phyloP scores from a whole-genome alignment of 37 sponge, comb jelly and placozoan genomes.

The Spongia lamella region DNA sequence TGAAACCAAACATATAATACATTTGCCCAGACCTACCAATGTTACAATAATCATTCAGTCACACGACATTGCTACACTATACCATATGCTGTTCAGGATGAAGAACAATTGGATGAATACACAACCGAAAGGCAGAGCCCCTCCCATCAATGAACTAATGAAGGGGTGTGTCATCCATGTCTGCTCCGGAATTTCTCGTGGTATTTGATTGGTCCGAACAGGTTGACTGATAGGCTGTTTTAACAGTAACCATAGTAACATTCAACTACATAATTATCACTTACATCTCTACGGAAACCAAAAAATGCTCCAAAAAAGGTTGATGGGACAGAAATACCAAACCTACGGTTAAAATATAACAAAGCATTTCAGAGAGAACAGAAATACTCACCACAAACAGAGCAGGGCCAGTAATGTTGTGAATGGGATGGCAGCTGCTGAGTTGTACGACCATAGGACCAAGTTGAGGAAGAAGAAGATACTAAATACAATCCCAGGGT shows the following conservation, averaged over 20 bases:
- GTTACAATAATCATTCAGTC: background rate
- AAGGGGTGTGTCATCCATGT: slow-evolving; percentile 71
- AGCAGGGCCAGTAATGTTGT: slow-evolving; percentile 90
- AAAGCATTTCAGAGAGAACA: background rate
- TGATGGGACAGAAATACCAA: slow-evolving; percentile 94
- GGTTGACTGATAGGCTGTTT: slow-evolving; percentile 71
- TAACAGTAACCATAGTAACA: background rate
- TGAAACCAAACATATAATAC: slow-evolving; percentile 99
- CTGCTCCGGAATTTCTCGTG: slow-evolving; percentile 97
- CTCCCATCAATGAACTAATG: slow-evolving; percentile 92
- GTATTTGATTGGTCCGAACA: slow-evolving; percentile 94
- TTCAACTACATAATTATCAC: slow-evolving; percentile 2
- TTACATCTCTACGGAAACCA: slow-evolving; percentile 85
- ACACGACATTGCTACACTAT: background rate
- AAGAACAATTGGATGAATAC: slow-evolving; percentile 98
- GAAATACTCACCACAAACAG: slow-evolving; percentile 71
- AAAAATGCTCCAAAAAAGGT: slow-evolving; percentile 96
- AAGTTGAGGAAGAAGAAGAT: slow-evolving; percentile 91
- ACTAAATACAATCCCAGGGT: slow-evolving; percentile 71
- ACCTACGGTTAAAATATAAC: slow-evolving; percentile 31
- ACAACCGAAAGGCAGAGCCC: slow-evolving; percentile 96
- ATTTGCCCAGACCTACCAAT: slow-evolving; percentile 86
- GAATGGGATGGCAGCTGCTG: slow-evolving; percentile 97
- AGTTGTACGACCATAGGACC: slow-evolving; percentile 86
- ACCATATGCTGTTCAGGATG: slow-evolving; percentile 98